Base-by-base conservation (phyloP, 1,140 invertebrate species). In the Diorhabda sublineata region DNA sequence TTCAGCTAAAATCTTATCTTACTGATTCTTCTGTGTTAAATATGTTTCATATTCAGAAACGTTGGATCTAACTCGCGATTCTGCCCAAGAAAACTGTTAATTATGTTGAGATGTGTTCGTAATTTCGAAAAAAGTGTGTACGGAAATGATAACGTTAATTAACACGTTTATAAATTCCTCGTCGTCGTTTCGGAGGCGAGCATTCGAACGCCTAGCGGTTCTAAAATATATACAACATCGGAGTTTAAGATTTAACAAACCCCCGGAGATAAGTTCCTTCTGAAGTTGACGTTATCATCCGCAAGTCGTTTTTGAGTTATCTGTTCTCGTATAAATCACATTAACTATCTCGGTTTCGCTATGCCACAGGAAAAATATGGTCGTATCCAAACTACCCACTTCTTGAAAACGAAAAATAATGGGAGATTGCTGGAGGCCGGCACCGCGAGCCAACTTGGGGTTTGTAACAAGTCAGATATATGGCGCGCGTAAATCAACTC, bases 311-410 rank as follows among this genome's bases (percentile, higher is more conserved):
- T 69, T 69, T 70, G 70, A 73, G 66, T 77, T 78, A 78, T 78
- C 75, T 74, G 61, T 44, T 64, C 66, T 66, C 67, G 71, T 68
- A 77, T 78, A 78, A 78, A 78, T 77, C 77, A 78, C 74, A 76
- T 76, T 76, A 75, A 75, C 76, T 76, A 77, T 77, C 76, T 74
- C 66, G 67, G 69, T 72, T 70, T 69, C 68, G 68, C 61, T 44
- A 69, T 67, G 71, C 71, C 62, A 58, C 69, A 68, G 63, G 69
- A 77, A 77, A 77, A 77, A 77, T 76, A 76, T 76, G 69, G 72
- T 71, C 69, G 67, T 71, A 73, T 72, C 73, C 74, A 71, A 77
- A 77, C 74, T 75, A 76, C 75, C 73, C 73, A 76, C 71, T 72
- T 71, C 71, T 73, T 69, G 69, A 71, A 74, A 71, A 73, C 69